These are phyloP conservation scores for Platyura marginata DNA, from an alignment of 1,140 invertebrate species.

Conservation along the genomic window DNA sequence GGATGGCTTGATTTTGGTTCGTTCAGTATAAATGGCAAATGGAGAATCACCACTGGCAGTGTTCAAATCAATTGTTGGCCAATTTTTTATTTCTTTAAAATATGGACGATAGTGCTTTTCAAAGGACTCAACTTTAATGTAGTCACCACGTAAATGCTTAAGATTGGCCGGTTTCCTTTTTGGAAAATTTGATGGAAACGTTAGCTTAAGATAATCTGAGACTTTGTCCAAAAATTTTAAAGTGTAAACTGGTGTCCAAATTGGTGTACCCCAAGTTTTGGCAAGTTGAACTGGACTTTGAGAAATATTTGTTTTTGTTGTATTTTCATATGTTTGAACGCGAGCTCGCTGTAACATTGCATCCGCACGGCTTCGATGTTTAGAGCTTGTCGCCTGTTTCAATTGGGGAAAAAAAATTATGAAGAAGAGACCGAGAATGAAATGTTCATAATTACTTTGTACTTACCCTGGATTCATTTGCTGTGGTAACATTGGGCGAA, in stretches of 20 bases:
- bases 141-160: conserved; percentile 12
- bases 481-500: background rate
- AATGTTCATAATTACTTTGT: background rate
- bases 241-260: conserved; percentile 34
- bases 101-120: conserved; percentile 19
- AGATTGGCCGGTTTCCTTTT: background rate
- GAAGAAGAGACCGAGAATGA: background rate
- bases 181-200: background rate
- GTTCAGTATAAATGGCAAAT: background rate
- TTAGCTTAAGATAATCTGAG: conserved; percentile 4
- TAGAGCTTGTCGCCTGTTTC: conserved; percentile 2
- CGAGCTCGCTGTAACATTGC: conserved; percentile 45
- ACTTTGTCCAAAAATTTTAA: conserved; percentile 19
- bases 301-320: conserved; percentile 15
- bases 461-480: conserved; percentile 3
- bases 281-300: conserved; percentile 33
- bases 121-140: conserved; percentile 18
- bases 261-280: conserved; percentile 31
- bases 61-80: conserved; percentile 16
- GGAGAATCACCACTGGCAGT: background rate
- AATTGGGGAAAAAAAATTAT: background rate
- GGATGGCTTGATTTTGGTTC: background rate
- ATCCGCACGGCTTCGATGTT: conserved; percentile 38
- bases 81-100: conserved; percentile 21
- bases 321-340: conserved; percentile 21